phyloP scores from a whole-genome alignment of 2,888 invertebrate genomes.

The Rhodophaea formosa region DNA sequence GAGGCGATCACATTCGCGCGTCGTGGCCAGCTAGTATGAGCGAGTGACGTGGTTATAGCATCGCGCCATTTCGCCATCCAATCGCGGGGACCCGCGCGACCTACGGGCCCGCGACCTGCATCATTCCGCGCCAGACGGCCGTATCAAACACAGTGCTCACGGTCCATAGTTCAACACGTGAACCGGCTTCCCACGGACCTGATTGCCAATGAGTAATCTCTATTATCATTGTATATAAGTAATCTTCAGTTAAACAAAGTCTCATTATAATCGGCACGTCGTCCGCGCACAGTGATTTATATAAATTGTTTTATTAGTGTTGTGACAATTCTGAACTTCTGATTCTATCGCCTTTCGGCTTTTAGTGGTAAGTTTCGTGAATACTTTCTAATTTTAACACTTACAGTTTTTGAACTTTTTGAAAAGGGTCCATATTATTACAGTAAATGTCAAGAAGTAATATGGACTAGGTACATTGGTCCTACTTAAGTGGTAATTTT shows the following conservation, averaged over 20 bases:
- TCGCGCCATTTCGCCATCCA: conserved; percentile 72
- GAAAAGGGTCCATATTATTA: too few species aligned
- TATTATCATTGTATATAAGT: conserved; percentile 15
- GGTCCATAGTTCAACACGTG: conserved; percentile 56
- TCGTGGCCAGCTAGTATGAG: conserved; percentile 21
- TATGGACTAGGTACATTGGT: too few species aligned
- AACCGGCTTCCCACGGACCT: conserved; percentile 32
- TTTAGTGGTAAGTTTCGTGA: neutral
- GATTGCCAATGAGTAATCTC: conserved; percentile 11
- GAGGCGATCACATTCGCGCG: conserved; percentile 12
- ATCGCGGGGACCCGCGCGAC: conserved; percentile 46
- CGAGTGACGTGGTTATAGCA: conserved; percentile 53
- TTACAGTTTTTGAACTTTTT: too few species aligned
- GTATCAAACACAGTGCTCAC: conserved; percentile 3
- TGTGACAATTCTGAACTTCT: neutral
- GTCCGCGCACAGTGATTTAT: conserved; percentile 1
- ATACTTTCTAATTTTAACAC: neutral
- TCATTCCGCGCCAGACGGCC: conserved; percentile 27
- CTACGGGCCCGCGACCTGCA: conserved; percentile 35
- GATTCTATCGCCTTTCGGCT: neutral
- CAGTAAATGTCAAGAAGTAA: too few species aligned
- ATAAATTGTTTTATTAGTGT: neutral
- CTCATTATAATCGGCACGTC: conserved; percentile 3
- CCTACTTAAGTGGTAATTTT: too few species aligned
- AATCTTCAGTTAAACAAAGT: neutral